A percentile compares a stretch with the other conserved stretches of the same genome.
Evolutionary conservation across 2,797 vertebrate genomes (phyloP).

Genomic region (Pseudocheirus occidentalis): DNA sequence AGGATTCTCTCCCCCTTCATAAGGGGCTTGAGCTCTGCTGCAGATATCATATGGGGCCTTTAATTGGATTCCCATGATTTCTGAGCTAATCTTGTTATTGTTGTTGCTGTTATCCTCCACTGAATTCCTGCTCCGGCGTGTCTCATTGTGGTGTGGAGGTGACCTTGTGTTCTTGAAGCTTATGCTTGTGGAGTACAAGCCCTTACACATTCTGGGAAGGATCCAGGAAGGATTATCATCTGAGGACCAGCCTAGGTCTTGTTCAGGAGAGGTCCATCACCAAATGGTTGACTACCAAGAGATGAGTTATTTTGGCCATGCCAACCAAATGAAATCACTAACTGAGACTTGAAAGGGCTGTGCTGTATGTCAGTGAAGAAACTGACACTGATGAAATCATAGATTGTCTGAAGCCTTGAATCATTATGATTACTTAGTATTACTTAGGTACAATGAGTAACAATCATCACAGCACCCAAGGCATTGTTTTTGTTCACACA

Average conservation of each 20-base stretch:
- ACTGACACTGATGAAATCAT: not conserved
- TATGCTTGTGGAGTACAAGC: not conserved
- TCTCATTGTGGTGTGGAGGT: not conserved
- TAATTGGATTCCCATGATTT: accelerated
- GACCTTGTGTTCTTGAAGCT: not conserved
- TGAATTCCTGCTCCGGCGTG: not conserved
- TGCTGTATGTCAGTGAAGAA: not conserved
- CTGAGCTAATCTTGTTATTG: not conserved
- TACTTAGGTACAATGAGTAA: not conserved
- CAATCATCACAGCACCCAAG: not conserved
- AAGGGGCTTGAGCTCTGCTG: not conserved
- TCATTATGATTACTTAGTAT: not conserved
- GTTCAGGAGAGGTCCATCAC: not conserved
- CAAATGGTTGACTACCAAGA: not conserved
- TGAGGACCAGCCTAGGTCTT: not conserved
- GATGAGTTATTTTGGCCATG: not conserved
- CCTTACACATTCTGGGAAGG: no score
- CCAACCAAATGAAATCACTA: not conserved
- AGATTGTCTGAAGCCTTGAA: not conserved
- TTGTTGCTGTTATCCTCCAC: not conserved
- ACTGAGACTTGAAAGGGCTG: not conserved
- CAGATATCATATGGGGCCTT: not conserved
- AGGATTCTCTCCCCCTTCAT: slow-evolving; percentile 57
- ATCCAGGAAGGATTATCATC: accelerated
- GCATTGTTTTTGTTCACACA: not conserved